These are phyloP conservation scores for Andrena bucephala DNA, from an alignment of 2,888 invertebrate genomes.

Conservation along the genomic window DNA sequence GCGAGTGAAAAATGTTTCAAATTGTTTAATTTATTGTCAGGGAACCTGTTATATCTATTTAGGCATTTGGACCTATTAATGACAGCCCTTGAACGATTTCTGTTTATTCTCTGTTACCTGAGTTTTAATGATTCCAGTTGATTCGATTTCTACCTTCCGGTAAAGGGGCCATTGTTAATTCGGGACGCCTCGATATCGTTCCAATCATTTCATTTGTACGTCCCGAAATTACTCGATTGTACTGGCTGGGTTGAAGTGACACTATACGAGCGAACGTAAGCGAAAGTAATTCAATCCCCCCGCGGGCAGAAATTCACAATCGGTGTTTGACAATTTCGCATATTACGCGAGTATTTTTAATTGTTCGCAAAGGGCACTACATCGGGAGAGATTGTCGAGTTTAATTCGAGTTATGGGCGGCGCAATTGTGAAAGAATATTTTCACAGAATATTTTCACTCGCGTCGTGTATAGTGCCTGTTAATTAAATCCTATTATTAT, in stretches of 20 bases:
- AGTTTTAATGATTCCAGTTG: constrained; percentile 13
- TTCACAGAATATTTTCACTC: neutral
- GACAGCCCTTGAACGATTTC: neutral
- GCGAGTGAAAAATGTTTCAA: neutral
- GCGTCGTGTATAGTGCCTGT: neutral
- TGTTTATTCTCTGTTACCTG: constrained; percentile 1
- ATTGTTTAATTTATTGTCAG: constrained; percentile 5
- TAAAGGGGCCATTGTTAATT: constrained; percentile 9
- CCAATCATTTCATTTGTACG: constrained; percentile 22
- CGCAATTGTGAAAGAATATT: no score
- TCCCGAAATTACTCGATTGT: constrained; percentile 12
- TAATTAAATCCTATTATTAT: neutral
- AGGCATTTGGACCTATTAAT: neutral
- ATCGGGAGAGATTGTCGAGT: neutral
- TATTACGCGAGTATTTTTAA: constrained; percentile 9
- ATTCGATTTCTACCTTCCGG: neutral
- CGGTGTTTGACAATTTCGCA: constrained; percentile 17
- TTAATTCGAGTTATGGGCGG: neutral
- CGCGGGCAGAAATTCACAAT: neutral
- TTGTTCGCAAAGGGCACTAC: neutral
- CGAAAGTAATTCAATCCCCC: constrained; percentile 20
- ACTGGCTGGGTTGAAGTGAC: neutral
- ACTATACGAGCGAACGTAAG: neutral
- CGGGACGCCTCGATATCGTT: constrained; percentile 4
- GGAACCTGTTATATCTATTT: constrained; percentile 2